Base-by-base conservation (phyloP, 2,113 vertebrate genomes). In the Eulemur macaco region DNA sequence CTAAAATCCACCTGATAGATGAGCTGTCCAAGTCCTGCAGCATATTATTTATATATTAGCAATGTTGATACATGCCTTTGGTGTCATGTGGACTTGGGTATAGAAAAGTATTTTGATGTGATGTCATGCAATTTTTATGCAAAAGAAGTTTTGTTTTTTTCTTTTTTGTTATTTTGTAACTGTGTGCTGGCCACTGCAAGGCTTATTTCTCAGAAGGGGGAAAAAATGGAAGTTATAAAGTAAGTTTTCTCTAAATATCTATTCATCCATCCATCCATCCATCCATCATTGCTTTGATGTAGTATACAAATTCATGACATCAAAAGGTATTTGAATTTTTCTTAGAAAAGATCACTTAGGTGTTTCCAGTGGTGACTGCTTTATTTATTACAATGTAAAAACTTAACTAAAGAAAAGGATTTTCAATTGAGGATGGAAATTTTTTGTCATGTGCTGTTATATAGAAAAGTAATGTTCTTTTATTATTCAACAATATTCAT, bases 401-500 rank as follows among this genome's bases (percentile, higher is more conserved):
- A 78, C 90, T 87, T 90, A 95, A 88, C 31, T 60, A n/a, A 68
- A 88, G 56, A 81, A 77, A 42, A 25, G 17, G 8, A 82, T 89
- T 94, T 93, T 93, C 4, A 82, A 9, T 37, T 85, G 42, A 50
- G 15, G 17, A 56, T 58, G 15, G 17, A 56, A 47, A 8, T 8
- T 29, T 83, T 84, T 78, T 76, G 29, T 52, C 31, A 21, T 39
- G n/a, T 66, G 37, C 8, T 56, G 1, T 50, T 83, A 60, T 18
- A 60, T 81, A 6, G 42, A 89, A 42, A 45, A 54, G 23, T 76
- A 34, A 29, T 11, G 63, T 23, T 37, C 29, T 80, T 91, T 64
- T 78, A 9, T 74, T 34, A 73, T 90, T 60, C 39, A 78, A 31
- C 10, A 81, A 14, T 69, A 80, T 56, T 93, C 11, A 47, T 39